Conservation (phyloP, 2,797 vertebrate genomes). For the Masticophis lateralis region DNA sequence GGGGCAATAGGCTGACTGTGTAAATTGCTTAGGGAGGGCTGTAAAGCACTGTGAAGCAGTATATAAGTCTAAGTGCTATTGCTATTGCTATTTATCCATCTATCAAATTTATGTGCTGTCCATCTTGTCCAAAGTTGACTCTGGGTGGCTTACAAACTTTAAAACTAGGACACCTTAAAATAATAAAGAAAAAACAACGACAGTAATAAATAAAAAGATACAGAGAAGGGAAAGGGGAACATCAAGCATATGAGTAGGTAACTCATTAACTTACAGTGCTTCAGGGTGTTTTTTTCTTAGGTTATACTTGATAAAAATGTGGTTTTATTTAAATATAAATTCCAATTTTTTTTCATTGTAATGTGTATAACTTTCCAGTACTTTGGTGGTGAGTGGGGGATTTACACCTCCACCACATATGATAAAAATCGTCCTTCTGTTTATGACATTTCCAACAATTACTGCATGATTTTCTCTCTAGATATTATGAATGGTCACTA, state of each 20-base stretch:
- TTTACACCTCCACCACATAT: background rate
- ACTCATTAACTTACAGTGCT: background rate
- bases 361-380: background rate
- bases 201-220: background rate
- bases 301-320: background rate
- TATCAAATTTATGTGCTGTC: background rate
- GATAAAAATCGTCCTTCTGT: background rate
- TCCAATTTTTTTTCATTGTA: background rate
- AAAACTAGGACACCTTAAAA: background rate
- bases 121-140: background rate
- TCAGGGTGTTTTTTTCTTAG: background rate
- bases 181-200: background rate
- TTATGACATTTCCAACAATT: background rate
- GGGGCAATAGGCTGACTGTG: too few relatives aligned
- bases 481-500: background rate
- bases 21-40: too few relatives aligned
- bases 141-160: background rate
- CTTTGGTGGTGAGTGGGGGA: too few relatives aligned
- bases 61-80: too few relatives aligned
- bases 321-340: background rate
- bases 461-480: background rate
- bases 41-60: too few relatives aligned
- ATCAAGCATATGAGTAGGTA: background rate
- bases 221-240: background rate
- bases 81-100: too few relatives aligned